These are phyloP conservation scores for Chondrilla cf. caribensis DNA, from an alignment of 37 sponge, comb jelly and placozoan species.

Conservation along the genomic window DNA sequence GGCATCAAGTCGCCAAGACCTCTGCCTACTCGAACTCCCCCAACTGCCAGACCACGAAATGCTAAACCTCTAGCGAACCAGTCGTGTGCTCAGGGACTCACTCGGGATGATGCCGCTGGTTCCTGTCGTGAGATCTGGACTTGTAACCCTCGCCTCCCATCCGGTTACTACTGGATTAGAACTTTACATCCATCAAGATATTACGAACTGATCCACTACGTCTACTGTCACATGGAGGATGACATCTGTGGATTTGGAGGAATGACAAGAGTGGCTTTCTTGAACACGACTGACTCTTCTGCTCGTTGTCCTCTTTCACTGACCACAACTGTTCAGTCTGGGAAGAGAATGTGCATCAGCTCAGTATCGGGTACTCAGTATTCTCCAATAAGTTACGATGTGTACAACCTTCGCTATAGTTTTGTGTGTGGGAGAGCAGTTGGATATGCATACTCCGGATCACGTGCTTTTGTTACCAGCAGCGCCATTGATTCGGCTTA, in stretches of 20 bases:
- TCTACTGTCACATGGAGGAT: background rate
- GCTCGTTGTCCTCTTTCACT: background rate
- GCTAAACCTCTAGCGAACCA: too few relatives aligned
- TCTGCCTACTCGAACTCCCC: too few relatives aligned
- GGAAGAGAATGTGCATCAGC: background rate
- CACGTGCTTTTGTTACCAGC: background rate
- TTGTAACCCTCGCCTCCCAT: background rate
- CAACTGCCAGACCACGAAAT: too few relatives aligned
- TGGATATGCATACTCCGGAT: background rate
- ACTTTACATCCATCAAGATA: background rate
- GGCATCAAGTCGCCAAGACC: too few relatives aligned
- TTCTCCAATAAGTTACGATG: background rate
- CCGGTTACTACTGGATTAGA: too few relatives aligned
- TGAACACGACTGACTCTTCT: background rate
- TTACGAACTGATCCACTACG: too few relatives aligned
- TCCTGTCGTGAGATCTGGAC: too few relatives aligned
- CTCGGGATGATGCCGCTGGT: too few relatives aligned
- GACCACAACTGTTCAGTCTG: background rate
- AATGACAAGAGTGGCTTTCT: background rate
- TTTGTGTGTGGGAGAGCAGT: background rate
- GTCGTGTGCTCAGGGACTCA: too few relatives aligned
- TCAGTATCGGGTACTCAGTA: background rate
- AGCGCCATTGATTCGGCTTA: background rate
- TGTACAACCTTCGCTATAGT: background rate
- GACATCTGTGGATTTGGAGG: background rate